Conservation (phyloP, 2,888 invertebrate species). For the Galeopsomyia nigrocyanea region DNA sequence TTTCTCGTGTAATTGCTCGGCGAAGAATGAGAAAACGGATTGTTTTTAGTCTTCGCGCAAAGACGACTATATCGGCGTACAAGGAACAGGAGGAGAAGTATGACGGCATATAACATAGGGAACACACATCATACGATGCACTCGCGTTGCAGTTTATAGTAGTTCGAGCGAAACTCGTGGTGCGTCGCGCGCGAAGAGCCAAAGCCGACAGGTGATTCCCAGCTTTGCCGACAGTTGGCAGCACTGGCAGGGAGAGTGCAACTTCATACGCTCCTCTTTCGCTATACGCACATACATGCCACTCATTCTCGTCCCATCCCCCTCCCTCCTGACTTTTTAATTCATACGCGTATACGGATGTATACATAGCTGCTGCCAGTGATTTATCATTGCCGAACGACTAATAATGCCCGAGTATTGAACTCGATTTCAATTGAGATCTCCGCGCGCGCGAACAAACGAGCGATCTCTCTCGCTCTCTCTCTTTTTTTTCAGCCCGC, state of each 20-base stretch:
- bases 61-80: no score
- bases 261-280: neutral
- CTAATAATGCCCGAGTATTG: constrained; percentile 4
- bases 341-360: neutral
- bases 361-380: neutral
- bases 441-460: no score
- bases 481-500: no score
- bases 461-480: no score
- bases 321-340: neutral
- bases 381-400: neutral
- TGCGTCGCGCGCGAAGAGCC: constrained; percentile 54
- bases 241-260: constrained; percentile 62
- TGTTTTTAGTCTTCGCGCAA: no score
- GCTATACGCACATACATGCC: neutral
- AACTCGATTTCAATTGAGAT: no score
- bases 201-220: constrained; percentile 37
- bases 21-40: constrained; percentile 12
- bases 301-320: neutral
- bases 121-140: no score
- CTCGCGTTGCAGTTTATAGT: neutral
- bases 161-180: constrained; percentile 50
- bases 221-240: constrained; percentile 62
- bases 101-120: no score
- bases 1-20: neutral
- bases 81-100: constrained; percentile 16